phyloP scores from a whole-genome alignment of 2,797 vertebrate genomes.

The Macropodus opercularis region DNA sequence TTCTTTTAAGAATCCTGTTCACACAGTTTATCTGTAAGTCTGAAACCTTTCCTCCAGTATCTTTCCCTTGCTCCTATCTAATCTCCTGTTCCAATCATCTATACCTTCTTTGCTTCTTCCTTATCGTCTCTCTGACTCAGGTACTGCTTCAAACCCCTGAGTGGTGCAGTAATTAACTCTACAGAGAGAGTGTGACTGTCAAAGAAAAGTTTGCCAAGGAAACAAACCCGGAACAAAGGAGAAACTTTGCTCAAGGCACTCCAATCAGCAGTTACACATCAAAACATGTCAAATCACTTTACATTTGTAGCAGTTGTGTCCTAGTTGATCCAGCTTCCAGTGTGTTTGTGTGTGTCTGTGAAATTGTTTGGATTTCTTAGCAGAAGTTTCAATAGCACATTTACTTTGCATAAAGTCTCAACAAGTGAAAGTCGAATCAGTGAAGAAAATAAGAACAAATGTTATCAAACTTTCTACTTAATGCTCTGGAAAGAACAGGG shows the following conservation, averaged over 20 bases:
- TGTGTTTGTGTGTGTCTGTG: neutral
- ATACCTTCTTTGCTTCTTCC: neutral
- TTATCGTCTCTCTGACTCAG: neutral
- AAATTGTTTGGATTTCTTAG: neutral
- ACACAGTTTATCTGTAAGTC: neutral
- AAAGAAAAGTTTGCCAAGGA: slow-evolving; percentile 15
- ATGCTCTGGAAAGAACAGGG: neutral
- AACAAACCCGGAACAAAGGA: slow-evolving; percentile 12
- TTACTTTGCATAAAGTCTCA: neutral
- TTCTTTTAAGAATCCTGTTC: neutral
- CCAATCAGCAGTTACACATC: slow-evolving; percentile 16
- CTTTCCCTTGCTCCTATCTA: neutral
- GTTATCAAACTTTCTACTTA: neutral
- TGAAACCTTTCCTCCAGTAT: neutral
- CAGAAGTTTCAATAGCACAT: neutral
- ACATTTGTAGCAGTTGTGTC: slow-evolving; percentile 4
- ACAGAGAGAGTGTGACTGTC: neutral
- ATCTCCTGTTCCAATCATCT: neutral
- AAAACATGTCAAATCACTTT: slow-evolving; percentile 29
- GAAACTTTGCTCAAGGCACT: slow-evolving; percentile 20
- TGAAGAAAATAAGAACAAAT: slow-evolving; percentile 6
- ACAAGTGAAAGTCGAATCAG: neutral
- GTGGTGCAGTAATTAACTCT: slow-evolving; percentile 24
- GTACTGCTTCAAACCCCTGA: slow-evolving; percentile 6
- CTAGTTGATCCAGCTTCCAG: slow-evolving; percentile 5